Conservation (phyloP, 2,888 invertebrate species). For the Aelia acuminata region DNA sequence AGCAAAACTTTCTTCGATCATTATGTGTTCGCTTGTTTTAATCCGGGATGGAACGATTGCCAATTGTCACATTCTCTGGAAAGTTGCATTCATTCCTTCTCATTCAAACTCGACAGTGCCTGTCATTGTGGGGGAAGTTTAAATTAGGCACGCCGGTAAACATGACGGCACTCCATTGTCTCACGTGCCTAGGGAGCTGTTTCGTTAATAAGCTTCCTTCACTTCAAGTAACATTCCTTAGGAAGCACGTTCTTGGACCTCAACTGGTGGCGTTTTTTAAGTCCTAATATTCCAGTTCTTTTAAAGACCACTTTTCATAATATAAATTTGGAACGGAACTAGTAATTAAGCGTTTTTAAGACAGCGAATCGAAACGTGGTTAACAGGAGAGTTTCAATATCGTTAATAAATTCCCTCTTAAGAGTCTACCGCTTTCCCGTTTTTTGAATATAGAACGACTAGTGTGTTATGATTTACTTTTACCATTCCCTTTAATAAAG, state of each 20-base stretch:
- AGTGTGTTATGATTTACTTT: too few species aligned
- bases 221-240: background rate
- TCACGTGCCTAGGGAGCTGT: background rate
- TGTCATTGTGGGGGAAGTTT: background rate
- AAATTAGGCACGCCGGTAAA: background rate
- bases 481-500: too few species aligned
- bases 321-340: too few species aligned
- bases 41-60: too few species aligned
- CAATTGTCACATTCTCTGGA: background rate
- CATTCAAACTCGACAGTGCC: background rate
- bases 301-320: too few species aligned
- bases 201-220: slow-evolving; percentile 2
- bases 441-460: too few species aligned
- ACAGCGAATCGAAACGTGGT: too few species aligned
- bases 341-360: too few species aligned
- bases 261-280: background rate
- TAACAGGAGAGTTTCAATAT: too few species aligned
- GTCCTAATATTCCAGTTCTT: background rate
- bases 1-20: too few species aligned
- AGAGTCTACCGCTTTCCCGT: background rate
- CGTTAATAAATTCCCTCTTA: too few species aligned
- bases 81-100: background rate
- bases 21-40: too few species aligned
- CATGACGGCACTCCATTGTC: background rate
- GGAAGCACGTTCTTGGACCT: background rate